phyloP scores from a whole-genome alignment of 2,113 vertebrate genomes.

The Mesoclemmys tuberculata region DNA sequence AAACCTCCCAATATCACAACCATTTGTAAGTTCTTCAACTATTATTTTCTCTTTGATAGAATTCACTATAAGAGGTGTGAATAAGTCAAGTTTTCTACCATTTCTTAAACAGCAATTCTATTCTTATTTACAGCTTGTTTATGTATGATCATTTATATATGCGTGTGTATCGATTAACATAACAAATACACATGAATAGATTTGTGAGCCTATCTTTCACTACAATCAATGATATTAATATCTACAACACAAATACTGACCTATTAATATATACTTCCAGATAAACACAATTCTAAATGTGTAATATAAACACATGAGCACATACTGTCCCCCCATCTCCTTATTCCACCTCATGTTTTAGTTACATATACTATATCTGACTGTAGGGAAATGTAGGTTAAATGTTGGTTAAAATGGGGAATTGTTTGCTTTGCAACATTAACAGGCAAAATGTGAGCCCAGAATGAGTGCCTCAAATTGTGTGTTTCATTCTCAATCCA shows the following conservation, averaged over 20 bases:
- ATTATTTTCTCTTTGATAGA: background rate
- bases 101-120: background rate
- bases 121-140: fast-evolving
- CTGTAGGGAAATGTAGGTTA: background rate
- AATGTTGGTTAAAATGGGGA: background rate
- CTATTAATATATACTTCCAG: fast-evolving
- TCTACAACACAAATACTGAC: background rate
- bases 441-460: background rate
- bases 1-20: background rate
- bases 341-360: background rate
- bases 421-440: background rate
- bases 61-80: background rate
- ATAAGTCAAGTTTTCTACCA: background rate
- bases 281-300: background rate
- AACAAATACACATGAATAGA: background rate
- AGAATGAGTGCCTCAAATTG: background rate
- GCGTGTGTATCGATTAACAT: background rate
- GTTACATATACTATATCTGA: background rate
- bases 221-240: background rate
- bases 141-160: background rate
- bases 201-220: background rate
- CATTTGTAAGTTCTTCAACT: background rate
- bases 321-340: background rate
- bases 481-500: background rate
- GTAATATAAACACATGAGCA: background rate